Evolutionary conservation across 2,113 vertebrate genomes (phyloP), one percentile per base, ranked within the genome.

Genomic region (Melanerpes formicivorus): DNA sequence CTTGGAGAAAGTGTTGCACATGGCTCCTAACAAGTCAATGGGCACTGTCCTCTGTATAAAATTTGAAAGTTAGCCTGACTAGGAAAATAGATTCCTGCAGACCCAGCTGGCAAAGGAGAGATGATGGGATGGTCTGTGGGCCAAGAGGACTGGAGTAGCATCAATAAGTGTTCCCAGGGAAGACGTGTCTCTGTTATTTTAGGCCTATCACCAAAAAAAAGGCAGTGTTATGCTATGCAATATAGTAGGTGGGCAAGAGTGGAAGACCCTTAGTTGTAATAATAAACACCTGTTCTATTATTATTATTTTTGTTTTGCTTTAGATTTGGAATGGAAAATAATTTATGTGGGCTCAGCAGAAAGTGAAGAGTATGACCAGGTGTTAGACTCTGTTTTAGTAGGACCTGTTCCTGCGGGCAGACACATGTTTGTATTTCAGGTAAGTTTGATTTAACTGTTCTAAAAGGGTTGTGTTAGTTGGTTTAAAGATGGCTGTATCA

Each of bases 341-440:
- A 98, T 98, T 94, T 98, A 98, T 59, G 98, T 98, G 96, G 98
- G 98, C 81, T 98, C 98, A 91, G 98, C 98, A 90, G 98, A 98
- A 97, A 98, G 98, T 93, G 98, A 98, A 97, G 98, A 98, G 75
- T 98, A 98, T 18, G 98, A 98, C 82, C 98, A 98, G 93, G 97
- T 98, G 93, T 96, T 98, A 97, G 98, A 98, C 96, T 98, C 98
- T 62, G 98, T 98, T 89, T 97, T 98, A 97, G 98, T 98, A 83
- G 98, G 98, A 80, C 98, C 98, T 82, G 98, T 98, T 94, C 98
- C 98, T 91, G 98, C 98, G 0, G 98, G 98, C 94, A 97, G 98
- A 95, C 98, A 98, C 86, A 98, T 98, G 98, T 98, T 98, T 97
- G 98, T 98, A 93, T 98, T 98, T 97, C 98, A 98, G 98, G 98